Conservation (phyloP, 2,888 invertebrate species). For the Brachyptera putata region DNA sequence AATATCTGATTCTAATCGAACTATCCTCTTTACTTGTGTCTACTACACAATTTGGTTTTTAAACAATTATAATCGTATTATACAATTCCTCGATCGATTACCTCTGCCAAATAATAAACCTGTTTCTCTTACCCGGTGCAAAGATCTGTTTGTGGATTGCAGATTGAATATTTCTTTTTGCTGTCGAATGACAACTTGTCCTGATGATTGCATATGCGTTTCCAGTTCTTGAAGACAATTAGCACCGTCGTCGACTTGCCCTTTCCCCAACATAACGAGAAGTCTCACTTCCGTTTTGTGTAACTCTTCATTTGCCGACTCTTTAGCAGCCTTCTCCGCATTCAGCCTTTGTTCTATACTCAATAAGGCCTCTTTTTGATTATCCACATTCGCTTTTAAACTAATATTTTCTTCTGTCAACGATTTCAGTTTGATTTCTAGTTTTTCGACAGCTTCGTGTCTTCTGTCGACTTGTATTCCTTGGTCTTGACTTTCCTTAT, state of each 20-base stretch:
- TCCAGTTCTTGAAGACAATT: conserved; percentile 74
- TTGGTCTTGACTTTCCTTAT: conserved; percentile 14
- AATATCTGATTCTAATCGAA: no score
- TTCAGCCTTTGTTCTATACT: conserved; percentile 1
- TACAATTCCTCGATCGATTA: no score
- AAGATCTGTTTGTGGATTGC: conserved; percentile 62
- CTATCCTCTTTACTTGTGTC: no score
- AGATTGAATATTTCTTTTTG: conserved; percentile 71
- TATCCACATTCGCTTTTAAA: not conserved
- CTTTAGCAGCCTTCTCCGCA: conserved; percentile 36
- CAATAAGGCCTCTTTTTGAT: not conserved
- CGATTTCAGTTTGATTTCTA: not conserved
- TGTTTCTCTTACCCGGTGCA: conserved; percentile 60
- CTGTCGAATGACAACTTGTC: conserved; percentile 68
- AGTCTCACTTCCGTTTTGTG: conserved; percentile 1
- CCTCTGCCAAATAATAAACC: no score
- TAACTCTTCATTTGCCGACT: conserved; percentile 43
- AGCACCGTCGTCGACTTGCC: conserved; percentile 48
- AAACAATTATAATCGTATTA: no score
- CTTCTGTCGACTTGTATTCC: conserved; percentile 29
- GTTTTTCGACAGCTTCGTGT: not conserved
- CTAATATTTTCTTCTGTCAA: not conserved
- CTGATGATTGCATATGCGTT: conserved; percentile 68
- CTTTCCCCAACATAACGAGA: not conserved
- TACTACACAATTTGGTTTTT: no score